Conservation (phyloP, 2,113 vertebrate species). For the Stomatorhinus ivindoensis region DNA sequence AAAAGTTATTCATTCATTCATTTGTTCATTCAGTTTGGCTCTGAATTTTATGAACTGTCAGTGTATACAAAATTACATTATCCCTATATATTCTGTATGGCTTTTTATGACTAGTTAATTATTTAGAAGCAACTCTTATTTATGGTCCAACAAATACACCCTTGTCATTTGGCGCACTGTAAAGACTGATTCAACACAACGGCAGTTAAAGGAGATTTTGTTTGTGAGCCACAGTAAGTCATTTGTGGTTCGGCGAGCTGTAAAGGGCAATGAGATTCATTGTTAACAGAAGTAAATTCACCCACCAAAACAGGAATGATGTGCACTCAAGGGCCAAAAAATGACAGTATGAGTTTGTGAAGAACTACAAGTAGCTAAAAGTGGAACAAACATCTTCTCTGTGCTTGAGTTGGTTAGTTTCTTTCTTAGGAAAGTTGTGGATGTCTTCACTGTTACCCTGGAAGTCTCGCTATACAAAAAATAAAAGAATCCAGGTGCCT, state of each 20-base stretch:
- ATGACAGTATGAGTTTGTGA: slow-evolving; percentile 1
- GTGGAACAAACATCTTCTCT: slow-evolving; percentile 12
- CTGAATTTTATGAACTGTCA: neutral
- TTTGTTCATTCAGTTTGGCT: neutral
- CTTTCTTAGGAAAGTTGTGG: slow-evolving; percentile 17
- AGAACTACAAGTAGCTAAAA: slow-evolving; percentile 6
- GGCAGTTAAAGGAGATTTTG: slow-evolving; percentile 8
- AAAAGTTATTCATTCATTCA: neutral
- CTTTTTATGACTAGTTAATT: neutral
- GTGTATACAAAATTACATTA: neutral
- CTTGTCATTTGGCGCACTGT: neutral
- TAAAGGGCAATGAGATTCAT: slow-evolving; percentile 8
- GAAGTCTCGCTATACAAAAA: neutral
- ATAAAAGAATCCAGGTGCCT: neutral
- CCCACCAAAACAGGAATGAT: neutral
- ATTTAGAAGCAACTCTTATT: neutral
- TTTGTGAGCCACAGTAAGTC: slow-evolving; percentile 11
- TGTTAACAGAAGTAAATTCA: slow-evolving; percentile 4
- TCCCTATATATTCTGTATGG: neutral
- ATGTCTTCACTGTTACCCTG: slow-evolving; percentile 17
- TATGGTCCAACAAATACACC: neutral
- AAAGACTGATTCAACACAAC: neutral
- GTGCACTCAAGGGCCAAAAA: neutral
- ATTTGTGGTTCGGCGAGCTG: neutral
- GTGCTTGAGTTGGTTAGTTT: neutral